Evolutionary conservation across 1,140 invertebrate genomes (phyloP), one percentile per base, ranked within the genome.

Genomic region (Glossosoma conforme): DNA sequence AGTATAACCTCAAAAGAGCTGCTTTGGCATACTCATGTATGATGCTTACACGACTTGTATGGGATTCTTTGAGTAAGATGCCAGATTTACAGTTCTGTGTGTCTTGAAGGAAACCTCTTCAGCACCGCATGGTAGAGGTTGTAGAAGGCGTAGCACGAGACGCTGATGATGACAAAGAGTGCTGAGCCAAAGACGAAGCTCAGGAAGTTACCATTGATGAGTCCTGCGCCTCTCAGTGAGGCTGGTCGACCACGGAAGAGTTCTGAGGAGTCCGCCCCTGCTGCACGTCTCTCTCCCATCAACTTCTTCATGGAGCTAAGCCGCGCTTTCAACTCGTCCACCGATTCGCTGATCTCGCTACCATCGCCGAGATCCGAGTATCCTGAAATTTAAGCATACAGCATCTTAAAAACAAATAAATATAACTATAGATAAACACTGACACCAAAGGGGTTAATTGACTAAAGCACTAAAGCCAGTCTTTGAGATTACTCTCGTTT

Each of bases 61-160:
- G n/a, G n/a, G n/a, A n/a, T n/a, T n/a, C n/a, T n/a, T n/a, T n/a
- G n/a, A n/a, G n/a, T n/a, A n/a, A n/a, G 24, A n/a, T 28, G 24
- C n/a, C n/a, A 6, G 6, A n/a, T 61, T 81, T 82, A 89, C 48
- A 87, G 66, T 68, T 89, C 87, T 6, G 84, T 86, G 62, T 89
- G 87, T 28, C 75, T 76, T 0, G 84, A 79, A 1, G 85, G 83
- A 61, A 89, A 88, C 64, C 86, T 87, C 66, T 89, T 90, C 1
- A 88, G 64, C 24, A 90, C 84, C 5, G 88, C 87, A 55, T 81
- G 75, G 61, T 89, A 90, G 0, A 91, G 70, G 67, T 87, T 89
- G 58, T 89, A 88, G 65, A 90, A 91, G 0, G 87, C 87, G 60
- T 90, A 90, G 1, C 84, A 75, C 33, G 85, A 88, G 37, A 90